Conservation (phyloP, 2,888 invertebrate genomes). For the Andrena minutula region DNA sequence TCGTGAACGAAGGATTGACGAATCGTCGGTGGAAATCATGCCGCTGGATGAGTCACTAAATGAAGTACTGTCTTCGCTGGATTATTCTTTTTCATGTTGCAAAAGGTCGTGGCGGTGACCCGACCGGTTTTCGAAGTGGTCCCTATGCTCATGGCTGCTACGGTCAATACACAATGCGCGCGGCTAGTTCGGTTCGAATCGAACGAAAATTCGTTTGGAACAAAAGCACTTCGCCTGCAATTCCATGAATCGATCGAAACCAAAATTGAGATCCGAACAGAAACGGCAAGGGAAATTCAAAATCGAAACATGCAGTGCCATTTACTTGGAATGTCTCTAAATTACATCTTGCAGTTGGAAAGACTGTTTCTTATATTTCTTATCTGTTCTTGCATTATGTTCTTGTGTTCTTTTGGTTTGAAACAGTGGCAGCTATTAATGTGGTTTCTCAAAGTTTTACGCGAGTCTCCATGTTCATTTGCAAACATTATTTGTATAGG, state of each 20-base stretch:
- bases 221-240: slow-evolving; percentile 6
- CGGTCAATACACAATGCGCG: slow-evolving; percentile 51
- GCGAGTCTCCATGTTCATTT: no score
- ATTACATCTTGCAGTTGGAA: neutral
- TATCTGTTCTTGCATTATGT: neutral
- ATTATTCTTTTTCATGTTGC: slow-evolving; percentile 42
- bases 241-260: no score
- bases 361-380: neutral
- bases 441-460: no score
- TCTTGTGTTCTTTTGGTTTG: no score
- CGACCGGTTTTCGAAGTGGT: slow-evolving; percentile 60
- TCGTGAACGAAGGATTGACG: slow-evolving; percentile 18
- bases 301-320: no score
- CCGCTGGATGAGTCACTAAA: slow-evolving; percentile 46
- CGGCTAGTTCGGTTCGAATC: slow-evolving; percentile 49
- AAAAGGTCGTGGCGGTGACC: slow-evolving; percentile 61
- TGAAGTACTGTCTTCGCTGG: slow-evolving; percentile 49
- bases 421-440: no score
- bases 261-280: no score
- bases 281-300: no score
- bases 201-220: slow-evolving; percentile 2
- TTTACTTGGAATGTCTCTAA: no score
- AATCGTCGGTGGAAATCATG: slow-evolving; percentile 42
- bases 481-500: no score
- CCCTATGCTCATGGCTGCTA: slow-evolving; percentile 30